phyloP scores from a whole-genome alignment of 2,797 vertebrate genomes.

The Chanos chanos region DNA sequence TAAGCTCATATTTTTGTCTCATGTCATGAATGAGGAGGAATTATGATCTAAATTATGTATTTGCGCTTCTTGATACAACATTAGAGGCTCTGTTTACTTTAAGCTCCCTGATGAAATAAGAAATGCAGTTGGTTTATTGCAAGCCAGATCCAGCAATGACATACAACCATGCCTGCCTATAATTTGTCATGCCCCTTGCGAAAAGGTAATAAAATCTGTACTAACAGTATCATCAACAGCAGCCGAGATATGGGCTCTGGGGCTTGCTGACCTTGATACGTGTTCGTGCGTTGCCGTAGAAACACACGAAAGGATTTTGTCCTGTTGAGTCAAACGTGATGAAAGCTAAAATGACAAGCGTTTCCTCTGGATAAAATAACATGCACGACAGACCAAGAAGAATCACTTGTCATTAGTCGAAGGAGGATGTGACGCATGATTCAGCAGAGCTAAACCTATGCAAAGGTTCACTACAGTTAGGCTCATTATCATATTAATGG shows the following conservation, averaged over 20 bases:
- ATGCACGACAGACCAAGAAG: neutral
- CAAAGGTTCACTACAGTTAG: too few species aligned
- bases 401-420: conserved; percentile 20
- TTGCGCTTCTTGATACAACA: neutral
- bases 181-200: conserved; percentile 45
- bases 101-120: neutral
- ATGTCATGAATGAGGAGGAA: conserved; percentile 22
- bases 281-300: conserved; percentile 78
- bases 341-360: conserved; percentile 35
- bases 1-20: neutral
- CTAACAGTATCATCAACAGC: conserved; percentile 52
- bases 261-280: conserved; percentile 79
- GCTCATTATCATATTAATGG: too few species aligned
- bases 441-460: conserved; percentile 48
- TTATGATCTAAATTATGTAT: conserved; percentile 47
- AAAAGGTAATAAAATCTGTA: conserved; percentile 55
- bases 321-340: conserved; percentile 66
- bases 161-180: conserved; percentile 37
- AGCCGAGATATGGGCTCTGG: conserved; percentile 55
- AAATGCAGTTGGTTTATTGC: neutral
- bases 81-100: neutral
- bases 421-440: conserved; percentile 39
- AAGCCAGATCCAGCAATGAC: neutral
- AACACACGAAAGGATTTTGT: conserved; percentile 71
- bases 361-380: conserved; percentile 22